Conservation (phyloP, 2,888 invertebrate species). For the Lymantria dispar region DNA sequence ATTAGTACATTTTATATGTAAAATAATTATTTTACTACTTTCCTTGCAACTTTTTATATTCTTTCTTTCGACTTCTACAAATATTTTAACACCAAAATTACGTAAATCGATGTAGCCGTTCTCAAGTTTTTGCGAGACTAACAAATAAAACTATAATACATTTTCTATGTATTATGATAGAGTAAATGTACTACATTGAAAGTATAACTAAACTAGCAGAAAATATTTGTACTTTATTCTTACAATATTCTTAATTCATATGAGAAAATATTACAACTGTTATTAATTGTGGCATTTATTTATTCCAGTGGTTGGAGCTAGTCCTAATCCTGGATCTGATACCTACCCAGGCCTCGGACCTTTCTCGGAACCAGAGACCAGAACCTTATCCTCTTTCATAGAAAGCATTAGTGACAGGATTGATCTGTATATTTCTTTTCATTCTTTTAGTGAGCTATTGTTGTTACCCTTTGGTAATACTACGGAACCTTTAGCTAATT, state of each 20-base stretch:
- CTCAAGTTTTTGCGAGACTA: too few relatives aligned
- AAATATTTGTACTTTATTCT: too few relatives aligned
- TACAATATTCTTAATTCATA: neutral
- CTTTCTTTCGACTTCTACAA: too few relatives aligned
- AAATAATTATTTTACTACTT: too few relatives aligned
- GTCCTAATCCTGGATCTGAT: conserved; percentile 61
- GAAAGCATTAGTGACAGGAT: conserved; percentile 44
- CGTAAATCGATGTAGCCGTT: too few relatives aligned
- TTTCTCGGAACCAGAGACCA: conserved; percentile 82
- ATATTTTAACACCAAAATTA: too few relatives aligned
- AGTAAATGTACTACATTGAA: too few relatives aligned
- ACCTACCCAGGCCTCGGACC: conserved; percentile 76
- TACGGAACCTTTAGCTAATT: conserved; percentile 46
- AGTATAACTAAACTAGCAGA: too few relatives aligned
- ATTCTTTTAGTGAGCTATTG: conserved; percentile 87
- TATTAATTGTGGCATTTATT: neutral
- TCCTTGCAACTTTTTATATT: too few relatives aligned
- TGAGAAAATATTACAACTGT: neutral
- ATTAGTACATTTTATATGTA: too few relatives aligned
- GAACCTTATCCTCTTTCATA: conserved; percentile 45
- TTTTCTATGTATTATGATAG: too few relatives aligned
- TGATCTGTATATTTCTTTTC: conserved; percentile 80
- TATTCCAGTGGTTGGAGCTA: conserved; percentile 59
- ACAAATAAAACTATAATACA: too few relatives aligned
- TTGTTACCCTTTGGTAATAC: conserved; percentile 82